Evolutionary conservation across 2,888 invertebrate species (phyloP).

Genomic region (Spatulosminthurus flaviceps): DNA sequence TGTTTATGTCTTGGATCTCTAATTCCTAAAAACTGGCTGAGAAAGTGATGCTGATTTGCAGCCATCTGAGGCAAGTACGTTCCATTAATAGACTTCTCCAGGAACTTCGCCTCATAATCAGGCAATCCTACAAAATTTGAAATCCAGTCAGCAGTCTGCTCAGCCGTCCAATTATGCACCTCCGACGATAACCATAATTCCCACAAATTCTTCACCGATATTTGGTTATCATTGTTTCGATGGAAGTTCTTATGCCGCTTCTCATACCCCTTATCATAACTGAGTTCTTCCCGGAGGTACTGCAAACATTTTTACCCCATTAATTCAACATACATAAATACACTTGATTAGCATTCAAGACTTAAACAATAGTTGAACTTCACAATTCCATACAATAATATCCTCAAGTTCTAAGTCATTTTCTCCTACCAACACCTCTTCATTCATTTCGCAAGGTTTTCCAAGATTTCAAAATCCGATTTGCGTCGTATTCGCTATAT

Average conservation of each 20-base stretch:
- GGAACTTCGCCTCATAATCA: constrained; percentile 88
- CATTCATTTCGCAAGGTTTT: too few species aligned
- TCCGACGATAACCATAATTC: constrained; percentile 93
- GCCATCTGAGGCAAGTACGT: constrained; percentile 94
- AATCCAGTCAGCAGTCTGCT: constrained; percentile 96
- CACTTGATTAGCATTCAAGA: too few species aligned
- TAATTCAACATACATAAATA: not conserved
- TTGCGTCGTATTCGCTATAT: too few species aligned
- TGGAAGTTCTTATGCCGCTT: constrained; percentile 93
- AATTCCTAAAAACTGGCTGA: constrained; percentile 87
- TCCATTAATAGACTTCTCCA: constrained; percentile 87
- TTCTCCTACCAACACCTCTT: too few species aligned
- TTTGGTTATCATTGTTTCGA: constrained; percentile 95
- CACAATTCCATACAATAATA: too few species aligned
- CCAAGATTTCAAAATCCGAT: too few species aligned
- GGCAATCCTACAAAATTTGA: constrained; percentile 89
- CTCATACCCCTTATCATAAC: constrained; percentile 92
- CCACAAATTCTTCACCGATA: constrained; percentile 97
- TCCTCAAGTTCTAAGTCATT: too few species aligned
- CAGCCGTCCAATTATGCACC: constrained; percentile 97
- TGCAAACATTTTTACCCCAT: constrained; percentile 66
- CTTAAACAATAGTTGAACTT: too few species aligned
- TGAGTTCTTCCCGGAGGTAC: constrained; percentile 94
- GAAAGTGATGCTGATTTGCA: constrained; percentile 89
- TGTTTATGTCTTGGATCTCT: constrained; percentile 98